A percentile compares a stretch with the other conserved stretches of the same genome.
phyloP scores from a whole-genome alignment of 2,797 vertebrate genomes.

The Artibeus lituratus region DNA sequence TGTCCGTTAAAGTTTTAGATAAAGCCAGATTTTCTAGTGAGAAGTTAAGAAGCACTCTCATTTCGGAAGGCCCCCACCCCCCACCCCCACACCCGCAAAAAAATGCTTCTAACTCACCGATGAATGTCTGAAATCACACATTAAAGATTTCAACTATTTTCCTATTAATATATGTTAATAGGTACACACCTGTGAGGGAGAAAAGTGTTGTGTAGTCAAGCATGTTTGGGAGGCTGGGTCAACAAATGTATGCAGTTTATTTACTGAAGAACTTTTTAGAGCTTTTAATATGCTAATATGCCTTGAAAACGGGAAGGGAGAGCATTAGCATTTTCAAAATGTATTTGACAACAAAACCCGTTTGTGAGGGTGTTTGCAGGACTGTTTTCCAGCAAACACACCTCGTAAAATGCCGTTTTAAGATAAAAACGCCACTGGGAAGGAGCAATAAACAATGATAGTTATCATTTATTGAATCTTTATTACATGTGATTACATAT shows the following conservation, averaged over 20 bases:
- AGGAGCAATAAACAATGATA: background rate
- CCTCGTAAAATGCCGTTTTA: slow-evolving; percentile 9
- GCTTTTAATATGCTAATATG: background rate
- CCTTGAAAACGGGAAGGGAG: background rate
- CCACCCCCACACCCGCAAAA: background rate
- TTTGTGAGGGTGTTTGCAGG: background rate
- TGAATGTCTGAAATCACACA: background rate
- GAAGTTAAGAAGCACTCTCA: background rate
- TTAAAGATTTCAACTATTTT: background rate
- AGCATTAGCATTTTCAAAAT: background rate
- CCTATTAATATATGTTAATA: background rate
- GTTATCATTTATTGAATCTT: background rate
- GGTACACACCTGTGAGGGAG: background rate
- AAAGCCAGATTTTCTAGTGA: background rate
- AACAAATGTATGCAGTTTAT: slow-evolving; percentile 18
- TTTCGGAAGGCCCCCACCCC: background rate
- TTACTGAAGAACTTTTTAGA: background rate
- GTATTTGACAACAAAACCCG: background rate
- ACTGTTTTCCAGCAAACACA: background rate
- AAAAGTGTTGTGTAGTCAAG: background rate
- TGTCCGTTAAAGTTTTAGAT: background rate
- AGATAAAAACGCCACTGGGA: background rate
- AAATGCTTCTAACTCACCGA: background rate
- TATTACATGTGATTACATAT: background rate
- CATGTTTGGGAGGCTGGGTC: background rate